Base-by-base conservation (phyloP, 2,797 vertebrate genomes). In the Lacerta agilis region DNA sequence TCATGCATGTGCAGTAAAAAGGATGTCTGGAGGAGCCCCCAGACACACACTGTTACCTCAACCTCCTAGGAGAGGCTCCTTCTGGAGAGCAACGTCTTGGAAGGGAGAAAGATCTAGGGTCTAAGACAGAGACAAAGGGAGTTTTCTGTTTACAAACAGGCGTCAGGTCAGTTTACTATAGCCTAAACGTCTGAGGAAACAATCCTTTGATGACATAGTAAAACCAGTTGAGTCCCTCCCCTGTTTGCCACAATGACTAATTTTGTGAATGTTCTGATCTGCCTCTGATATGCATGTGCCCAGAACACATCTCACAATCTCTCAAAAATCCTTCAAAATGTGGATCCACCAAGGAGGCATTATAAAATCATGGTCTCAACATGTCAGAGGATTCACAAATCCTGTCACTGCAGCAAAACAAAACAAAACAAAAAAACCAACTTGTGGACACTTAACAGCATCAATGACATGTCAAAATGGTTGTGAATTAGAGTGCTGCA, bases 41-140 rank as follows among this genome's bases (percentile, higher is more conserved):
- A 55, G 38, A 64, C 38, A 66, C 29, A 29, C 72, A 89, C 75
- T 43, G 18, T 88, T 86, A 94, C 91, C 92, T 92, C 72, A 88
- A 80, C 45, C 80, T 92, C 49, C 88, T 89, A 38, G 88, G 88
- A 73, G 88, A 76, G 64, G 77, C 85, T 71, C n/a, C 71, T 75
- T 89, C 87, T 78, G 90, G 88, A 55, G 91, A 91, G 23, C 72
- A 88, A 69, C 69, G 79, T 45, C 87, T 91, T 72, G 92, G 91
- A 43, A 83, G 89, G 17, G 89, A 86, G 41, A 85, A 90, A 10
- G 90, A 89, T 73, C 84, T 89, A 58, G 92, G 86, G 73, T 92
- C 92, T 92, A 79, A 61, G 25, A 67, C 27, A 55, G 25, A 87
- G n/a, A 43, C 17, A 69, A 79, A 66, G n/a, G 27, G 38, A 23